Percentiles rank a stretch among this genome's conserved stretches.
Conservation (phyloP, 2,113 vertebrate genomes). For the Mormoops blainvillei region DNA sequence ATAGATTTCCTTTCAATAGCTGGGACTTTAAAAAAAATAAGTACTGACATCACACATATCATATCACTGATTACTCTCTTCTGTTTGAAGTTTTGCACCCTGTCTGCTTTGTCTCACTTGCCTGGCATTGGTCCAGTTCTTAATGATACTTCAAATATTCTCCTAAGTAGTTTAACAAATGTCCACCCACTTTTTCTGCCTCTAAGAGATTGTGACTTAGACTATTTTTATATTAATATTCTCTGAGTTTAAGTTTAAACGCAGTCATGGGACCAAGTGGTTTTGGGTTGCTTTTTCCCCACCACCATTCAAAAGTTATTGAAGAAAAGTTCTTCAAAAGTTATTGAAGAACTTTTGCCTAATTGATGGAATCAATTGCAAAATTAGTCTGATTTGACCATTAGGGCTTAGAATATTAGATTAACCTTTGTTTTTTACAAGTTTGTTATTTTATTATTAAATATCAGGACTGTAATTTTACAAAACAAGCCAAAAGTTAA, state of each 20-base stretch:
- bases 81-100: constrained; percentile 28
- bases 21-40: not conserved
- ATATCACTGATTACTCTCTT: constrained; percentile 13
- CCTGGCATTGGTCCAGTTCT: constrained; percentile 48
- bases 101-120: constrained; percentile 43
- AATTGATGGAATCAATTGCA: not conserved
- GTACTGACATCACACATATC: constrained; percentile 33
- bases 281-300: not conserved
- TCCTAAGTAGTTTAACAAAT: constrained; percentile 64
- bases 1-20: constrained; percentile 27
- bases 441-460: not conserved
- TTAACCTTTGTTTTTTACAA: not conserved
- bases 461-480: not conserved
- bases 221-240: constrained; percentile 53
- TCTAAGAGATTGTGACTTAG: constrained; percentile 22
- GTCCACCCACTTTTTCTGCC: not conserved
- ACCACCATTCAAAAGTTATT: not conserved
- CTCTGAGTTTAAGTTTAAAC: constrained; percentile 11
- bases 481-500: not conserved
- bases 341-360: not conserved
- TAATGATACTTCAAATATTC: constrained; percentile 62
- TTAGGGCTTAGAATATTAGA: not conserved
- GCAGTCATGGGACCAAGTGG: not conserved
- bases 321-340: no score
- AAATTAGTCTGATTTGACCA: not conserved